Base-by-base conservation (phyloP, 1,140 invertebrate genomes). In the Drosophila dunni region DNA sequence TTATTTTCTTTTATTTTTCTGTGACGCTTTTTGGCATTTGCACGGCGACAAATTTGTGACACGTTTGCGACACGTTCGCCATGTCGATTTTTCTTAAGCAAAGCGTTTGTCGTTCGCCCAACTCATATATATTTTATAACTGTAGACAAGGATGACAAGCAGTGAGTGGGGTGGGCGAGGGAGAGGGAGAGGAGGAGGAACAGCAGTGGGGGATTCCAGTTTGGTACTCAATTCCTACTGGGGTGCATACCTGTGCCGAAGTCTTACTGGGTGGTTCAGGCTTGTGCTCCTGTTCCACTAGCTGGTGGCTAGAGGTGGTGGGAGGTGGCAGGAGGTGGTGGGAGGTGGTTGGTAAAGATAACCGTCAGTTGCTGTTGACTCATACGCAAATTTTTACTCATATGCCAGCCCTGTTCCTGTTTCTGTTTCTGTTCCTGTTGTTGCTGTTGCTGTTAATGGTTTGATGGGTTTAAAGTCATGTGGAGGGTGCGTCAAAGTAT, bases 331-430 rank as follows among this genome's bases (percentile, higher is more conserved):
- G n/a, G 36, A 51, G 57, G 20, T 44, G 53, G 53, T 56, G 10
- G 34, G 45, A 24, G 45, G 13, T 46, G 45, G 45, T 46, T 42
- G 57, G 6, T 29, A 20, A 33, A 53, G 60, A 86, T 79, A 86
- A 79, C 69, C 79, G 83, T 79, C 76, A 66, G 50, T 29, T 81
- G 50, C 51, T 66, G 79, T 86, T 88, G 83, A 88, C 83, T 86
- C 83, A 88, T 86, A 86, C 83, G 83, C 83, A 86, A 88, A 88
- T 86, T 86, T 86, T 82, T 88, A 83, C 82, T 82, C 82, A 82
- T 69, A 88, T 77, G 82, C 51, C 46, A 24, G 46, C 36, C 54
- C 36, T 63, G 40, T 53, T 69, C 50, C 45, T 76, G 56, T 42
- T 70, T 50, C 36, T 63, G 40, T 53, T 69, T 45, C 45, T 76